Evolutionary conservation across 2,888 invertebrate species (phyloP), one percentile per base, ranked within the genome.

Genomic region (Saturnia pavonia): DNA sequence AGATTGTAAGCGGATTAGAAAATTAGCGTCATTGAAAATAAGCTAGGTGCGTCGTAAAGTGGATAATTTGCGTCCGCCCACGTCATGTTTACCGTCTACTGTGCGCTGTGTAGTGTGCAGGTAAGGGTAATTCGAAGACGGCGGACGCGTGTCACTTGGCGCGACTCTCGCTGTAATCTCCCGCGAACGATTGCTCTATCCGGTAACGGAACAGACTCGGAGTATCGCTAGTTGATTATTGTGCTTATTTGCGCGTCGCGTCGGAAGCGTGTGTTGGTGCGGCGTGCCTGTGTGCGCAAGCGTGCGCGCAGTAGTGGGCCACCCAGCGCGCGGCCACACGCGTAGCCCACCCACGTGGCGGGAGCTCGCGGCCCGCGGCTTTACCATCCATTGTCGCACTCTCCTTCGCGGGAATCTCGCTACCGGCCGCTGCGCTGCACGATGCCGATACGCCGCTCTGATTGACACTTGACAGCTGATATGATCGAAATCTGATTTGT

Each of bases 311-410:
- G 87, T 83, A 87, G 90, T 85, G 88, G 91, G 79, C 92, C 93
- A 93, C 92, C 93, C 93, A 92, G 90, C 87, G 91, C 90, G 93
- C 88, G 94, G 88, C 94, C 94, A 93, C 93, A 91, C 94, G 89
- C 89, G 85, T 85, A 85, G 93, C 85, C 94, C 93, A 94, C 93
- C 94, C 93, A 93, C 92, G 92, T 89, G 85, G 93, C 89, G 86
- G 90, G 87, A 88, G 88, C 87, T 80, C 87, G 86, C 87, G 89
- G 91, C 87, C 89, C 89, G 91, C 88, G 78, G 75, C 79, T 76
- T 78, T 80, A 69, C 73, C 72, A 73, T 75, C 75, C 69, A 74
- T 77, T 71, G 72, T 69, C 75, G 72, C 72, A 74, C 78, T 78
- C 74, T 74, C 71, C 75, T 73, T 75, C 76, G 74, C 74, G 72